A percentile compares a stretch with the other conserved stretches of the same genome.
These are phyloP conservation scores for Xiphophorus maculatus DNA, from an alignment of 2,113 vertebrate species.

Conservation along the genomic window DNA sequence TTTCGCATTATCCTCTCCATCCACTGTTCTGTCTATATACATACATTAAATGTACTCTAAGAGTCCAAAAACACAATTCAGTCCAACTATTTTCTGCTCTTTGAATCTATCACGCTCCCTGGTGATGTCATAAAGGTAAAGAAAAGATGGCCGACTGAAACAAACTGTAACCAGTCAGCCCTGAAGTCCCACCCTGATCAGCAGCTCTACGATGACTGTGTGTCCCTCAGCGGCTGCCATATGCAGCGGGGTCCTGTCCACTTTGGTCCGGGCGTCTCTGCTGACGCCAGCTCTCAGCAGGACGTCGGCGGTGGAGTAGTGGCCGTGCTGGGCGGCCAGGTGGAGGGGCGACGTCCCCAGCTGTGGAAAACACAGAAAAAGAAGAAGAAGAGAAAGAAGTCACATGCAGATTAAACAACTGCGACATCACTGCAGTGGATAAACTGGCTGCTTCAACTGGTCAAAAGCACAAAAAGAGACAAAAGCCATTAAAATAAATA, in stretches of 20 bases:
- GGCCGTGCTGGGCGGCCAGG: conserved; percentile 90
- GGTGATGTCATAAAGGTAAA: too few relatives aligned
- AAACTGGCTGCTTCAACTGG: background rate
- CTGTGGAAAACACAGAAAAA: conserved; percentile 61
- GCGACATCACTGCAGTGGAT: too few relatives aligned
- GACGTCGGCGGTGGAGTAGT: conserved; percentile 92
- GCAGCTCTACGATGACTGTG: conserved; percentile 85
- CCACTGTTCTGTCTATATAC: too few relatives aligned
- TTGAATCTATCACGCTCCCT: too few relatives aligned
- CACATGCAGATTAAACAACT: background rate
- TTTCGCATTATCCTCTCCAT: too few relatives aligned
- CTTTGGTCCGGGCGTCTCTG: conserved; percentile 93
- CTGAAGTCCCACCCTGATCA: conserved; percentile 79
- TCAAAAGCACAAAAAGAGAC: too few relatives aligned
- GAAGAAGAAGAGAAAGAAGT: too few relatives aligned
- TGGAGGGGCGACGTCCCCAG: conserved; percentile 92
- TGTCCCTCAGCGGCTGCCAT: conserved; percentile 93
- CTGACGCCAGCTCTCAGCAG: conserved; percentile 91
- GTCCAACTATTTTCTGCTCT: too few relatives aligned
- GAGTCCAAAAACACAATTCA: too few relatives aligned
- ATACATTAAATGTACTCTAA: too few relatives aligned
- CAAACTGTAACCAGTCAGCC: background rate
- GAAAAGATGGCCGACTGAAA: too few relatives aligned
- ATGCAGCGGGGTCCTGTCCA: conserved; percentile 92
- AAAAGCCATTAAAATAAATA: too few relatives aligned